Percentiles rank a stretch among this genome's conserved stretches.
phyloP scores from a whole-genome alignment of 1,140 invertebrate species.

The Maconellicoccus hirsutus region DNA sequence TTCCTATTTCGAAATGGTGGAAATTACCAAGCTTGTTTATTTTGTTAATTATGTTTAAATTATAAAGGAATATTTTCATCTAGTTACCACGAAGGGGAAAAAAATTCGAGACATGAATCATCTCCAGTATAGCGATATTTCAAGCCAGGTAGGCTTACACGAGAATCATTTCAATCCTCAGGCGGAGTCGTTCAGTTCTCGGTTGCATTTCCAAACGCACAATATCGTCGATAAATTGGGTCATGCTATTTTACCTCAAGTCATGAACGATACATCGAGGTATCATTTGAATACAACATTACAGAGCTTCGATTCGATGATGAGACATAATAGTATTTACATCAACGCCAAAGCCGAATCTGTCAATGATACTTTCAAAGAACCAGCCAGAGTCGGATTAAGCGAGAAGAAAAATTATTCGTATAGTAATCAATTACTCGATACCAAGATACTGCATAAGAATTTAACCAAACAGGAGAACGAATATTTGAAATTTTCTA shows the following conservation, averaged over 20 bases:
- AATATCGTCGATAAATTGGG: slow-evolving; percentile 13
- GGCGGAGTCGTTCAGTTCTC: not conserved
- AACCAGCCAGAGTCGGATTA: not conserved
- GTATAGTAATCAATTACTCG: slow-evolving; percentile 2
- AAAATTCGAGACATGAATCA: not conserved
- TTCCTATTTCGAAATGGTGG: no score
- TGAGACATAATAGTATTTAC: slow-evolving; percentile 12
- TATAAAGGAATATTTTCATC: not conserved
- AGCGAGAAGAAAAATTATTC: slow-evolving; percentile 1
- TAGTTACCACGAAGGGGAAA: not conserved
- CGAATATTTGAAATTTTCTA: slow-evolving; percentile 1
- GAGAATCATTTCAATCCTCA: slow-evolving; percentile 12
- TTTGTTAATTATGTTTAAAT: not conserved
- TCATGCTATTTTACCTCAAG: slow-evolving; percentile 18
- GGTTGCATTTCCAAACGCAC: not conserved
- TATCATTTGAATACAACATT: slow-evolving; percentile 12
- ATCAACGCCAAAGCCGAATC: slow-evolving; percentile 7
- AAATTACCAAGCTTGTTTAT: not conserved
- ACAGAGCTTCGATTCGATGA: slow-evolving; percentile 12
- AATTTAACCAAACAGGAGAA: not conserved
- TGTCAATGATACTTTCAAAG: not conserved
- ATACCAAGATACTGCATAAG: not conserved
- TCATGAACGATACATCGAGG: slow-evolving; percentile 7
- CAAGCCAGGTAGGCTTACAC: slow-evolving; percentile 13
- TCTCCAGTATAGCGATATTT: not conserved